phyloP scores from a whole-genome alignment of 2,888 invertebrate species.

The Dryobotodes eremita region DNA sequence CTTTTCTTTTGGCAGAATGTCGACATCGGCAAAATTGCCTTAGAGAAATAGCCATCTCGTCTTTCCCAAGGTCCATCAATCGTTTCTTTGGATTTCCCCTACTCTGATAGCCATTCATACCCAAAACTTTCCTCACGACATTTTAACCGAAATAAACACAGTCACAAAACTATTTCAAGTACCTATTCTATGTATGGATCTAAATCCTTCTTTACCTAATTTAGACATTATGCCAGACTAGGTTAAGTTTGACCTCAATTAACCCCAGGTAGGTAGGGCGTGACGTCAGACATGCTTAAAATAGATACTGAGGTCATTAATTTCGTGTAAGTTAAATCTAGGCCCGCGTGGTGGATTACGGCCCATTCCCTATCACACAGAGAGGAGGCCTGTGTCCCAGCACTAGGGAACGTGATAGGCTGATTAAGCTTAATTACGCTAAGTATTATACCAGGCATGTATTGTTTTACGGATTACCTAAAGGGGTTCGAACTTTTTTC shows the following conservation, averaged over 20 bases:
- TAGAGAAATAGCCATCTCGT: no score
- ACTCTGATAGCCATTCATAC: no score
- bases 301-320: not conserved
- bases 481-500: no score
- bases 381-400: not conserved
- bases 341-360: not conserved
- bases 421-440: not conserved
- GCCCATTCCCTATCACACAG: not conserved
- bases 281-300: slow-evolving; percentile 17
- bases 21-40: no score
- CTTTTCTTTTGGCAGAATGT: no score
- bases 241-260: slow-evolving; percentile 28
- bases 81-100: no score
- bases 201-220: slow-evolving; percentile 18
- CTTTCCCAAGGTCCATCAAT: no score
- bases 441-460: not conserved
- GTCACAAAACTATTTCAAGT: no score
- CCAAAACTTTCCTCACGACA: no score
- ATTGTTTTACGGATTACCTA: not conserved
- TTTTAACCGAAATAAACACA: not conserved
- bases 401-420: not conserved
- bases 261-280: slow-evolving; percentile 9
- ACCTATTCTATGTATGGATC: not conserved
- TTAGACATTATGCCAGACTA: slow-evolving; percentile 8
- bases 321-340: not conserved